phyloP scores from a whole-genome alignment of 2,113 vertebrate genomes.

The Oryzias woworae region DNA sequence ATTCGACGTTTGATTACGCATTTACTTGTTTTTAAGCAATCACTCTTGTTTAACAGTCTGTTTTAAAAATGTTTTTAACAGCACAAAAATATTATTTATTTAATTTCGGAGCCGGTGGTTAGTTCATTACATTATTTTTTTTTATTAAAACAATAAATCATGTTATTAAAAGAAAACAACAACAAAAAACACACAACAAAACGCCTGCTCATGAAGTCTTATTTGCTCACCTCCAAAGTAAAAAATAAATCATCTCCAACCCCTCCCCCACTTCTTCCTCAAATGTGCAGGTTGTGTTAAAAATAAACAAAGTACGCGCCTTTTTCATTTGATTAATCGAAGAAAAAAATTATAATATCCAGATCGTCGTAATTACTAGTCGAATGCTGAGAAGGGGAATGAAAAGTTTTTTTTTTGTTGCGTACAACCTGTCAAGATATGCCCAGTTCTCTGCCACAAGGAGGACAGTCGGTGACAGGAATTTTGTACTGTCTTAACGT shows the following conservation, averaged over 20 bases:
- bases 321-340: too few species aligned
- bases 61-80: too few species aligned
- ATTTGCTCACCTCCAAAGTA: conserved; percentile 9
- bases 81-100: too few species aligned
- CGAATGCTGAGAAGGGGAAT: neutral
- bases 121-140: too few species aligned
- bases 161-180: neutral
- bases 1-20: too few species aligned
- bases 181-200: neutral
- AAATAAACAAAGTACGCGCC: neutral
- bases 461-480: conserved; percentile 17
- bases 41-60: too few species aligned
- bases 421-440: conserved; percentile 30
- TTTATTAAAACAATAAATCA: neutral
- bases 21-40: too few species aligned
- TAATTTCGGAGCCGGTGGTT: too few species aligned
- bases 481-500: conserved; percentile 23
- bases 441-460: conserved; percentile 17
- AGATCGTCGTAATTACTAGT: neutral
- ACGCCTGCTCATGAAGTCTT: neutral
- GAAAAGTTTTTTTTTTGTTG: conserved; percentile 13
- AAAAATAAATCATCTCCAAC: conserved; percentile 11
- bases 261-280: conserved; percentile 50
- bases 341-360: neutral
- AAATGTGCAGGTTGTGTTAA: conserved; percentile 16